Evolutionary conservation across 2,888 invertebrate species (phyloP).

Genomic region (Oxytorus armatus): DNA sequence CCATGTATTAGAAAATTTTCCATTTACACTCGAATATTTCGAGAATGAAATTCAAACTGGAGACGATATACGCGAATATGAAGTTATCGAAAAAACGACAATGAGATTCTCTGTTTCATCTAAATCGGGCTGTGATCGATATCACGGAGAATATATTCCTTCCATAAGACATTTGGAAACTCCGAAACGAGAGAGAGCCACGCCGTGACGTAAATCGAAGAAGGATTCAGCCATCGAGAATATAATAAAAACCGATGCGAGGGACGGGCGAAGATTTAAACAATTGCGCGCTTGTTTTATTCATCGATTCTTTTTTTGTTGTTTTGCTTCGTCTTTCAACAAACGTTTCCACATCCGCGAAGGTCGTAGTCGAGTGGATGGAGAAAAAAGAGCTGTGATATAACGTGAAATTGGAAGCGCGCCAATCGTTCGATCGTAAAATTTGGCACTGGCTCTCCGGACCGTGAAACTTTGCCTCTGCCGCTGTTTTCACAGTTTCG

Average conservation of each 20-base stretch:
- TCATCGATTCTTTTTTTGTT: slow-evolving; percentile 38
- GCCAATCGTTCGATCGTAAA: slow-evolving; percentile 62
- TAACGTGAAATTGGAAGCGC: slow-evolving; percentile 52
- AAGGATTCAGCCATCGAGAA: slow-evolving; percentile 19
- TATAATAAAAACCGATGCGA: background rate
- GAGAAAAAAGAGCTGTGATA: slow-evolving; percentile 14
- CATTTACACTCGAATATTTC: slow-evolving; percentile 15
- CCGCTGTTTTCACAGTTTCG: background rate
- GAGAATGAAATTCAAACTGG: slow-evolving; percentile 45
- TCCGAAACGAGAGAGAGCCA: slow-evolving; percentile 2
- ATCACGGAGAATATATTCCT: slow-evolving; percentile 36
- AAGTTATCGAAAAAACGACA: background rate
- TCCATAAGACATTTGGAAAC: slow-evolving; percentile 40
- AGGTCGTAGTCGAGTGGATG: slow-evolving; percentile 5
- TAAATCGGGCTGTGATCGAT: slow-evolving; percentile 61
- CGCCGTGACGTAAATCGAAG: slow-evolving; percentile 14
- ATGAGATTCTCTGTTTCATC: background rate
- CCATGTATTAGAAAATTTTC: background rate
- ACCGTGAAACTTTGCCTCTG: slow-evolving; percentile 38
- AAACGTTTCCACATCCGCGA: slow-evolving; percentile 40
- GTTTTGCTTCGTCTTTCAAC: slow-evolving; percentile 13
- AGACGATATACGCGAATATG: background rate
- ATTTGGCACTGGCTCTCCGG: slow-evolving; percentile 54
- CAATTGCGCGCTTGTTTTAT: slow-evolving; percentile 5
- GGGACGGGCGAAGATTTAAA: background rate